Evolutionary conservation across 2,888 invertebrate genomes (phyloP).

Genomic region (Agriopis aurantiaria): DNA sequence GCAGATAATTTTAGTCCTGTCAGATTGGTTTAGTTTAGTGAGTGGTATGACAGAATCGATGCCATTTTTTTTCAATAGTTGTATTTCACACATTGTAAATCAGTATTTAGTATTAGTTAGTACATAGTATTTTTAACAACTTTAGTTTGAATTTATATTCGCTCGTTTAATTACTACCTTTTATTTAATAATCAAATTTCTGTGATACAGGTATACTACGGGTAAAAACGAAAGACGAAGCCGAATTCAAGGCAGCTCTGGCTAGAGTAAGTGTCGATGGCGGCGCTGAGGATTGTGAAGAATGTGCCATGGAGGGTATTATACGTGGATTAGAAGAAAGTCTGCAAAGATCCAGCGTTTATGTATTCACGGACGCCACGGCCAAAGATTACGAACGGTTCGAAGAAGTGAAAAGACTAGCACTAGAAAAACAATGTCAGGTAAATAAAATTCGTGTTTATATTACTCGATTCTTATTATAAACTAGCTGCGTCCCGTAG

Average conservation of each 20-base stretch:
- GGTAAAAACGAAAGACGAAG: conserved; percentile 5
- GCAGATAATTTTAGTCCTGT: too few species aligned
- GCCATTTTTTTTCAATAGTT: too few species aligned
- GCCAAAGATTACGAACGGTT: conserved; percentile 47
- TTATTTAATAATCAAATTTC: not conserved
- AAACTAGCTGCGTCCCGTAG: too few species aligned
- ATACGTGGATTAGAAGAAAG: conserved; percentile 49
- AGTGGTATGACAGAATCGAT: too few species aligned
- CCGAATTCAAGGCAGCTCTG: conserved; percentile 6
- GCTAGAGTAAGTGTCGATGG: not conserved
- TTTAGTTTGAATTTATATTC: too few species aligned
- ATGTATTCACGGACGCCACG: conserved; percentile 58
- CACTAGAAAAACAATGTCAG: conserved; percentile 52
- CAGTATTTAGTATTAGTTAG: too few species aligned
- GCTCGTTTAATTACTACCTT: too few species aligned
- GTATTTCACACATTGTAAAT: too few species aligned
- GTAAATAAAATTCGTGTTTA: conserved; percentile 44
- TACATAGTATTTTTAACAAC: too few species aligned
- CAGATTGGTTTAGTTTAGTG: too few species aligned
- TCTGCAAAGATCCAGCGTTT: conserved; percentile 51
- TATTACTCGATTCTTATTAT: not conserved
- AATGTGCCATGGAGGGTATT: conserved; percentile 51
- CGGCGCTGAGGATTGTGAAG: conserved; percentile 47
- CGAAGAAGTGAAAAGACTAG: conserved; percentile 44
- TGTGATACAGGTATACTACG: not conserved